Evolutionary conservation across 2,888 invertebrate genomes (phyloP).

Genomic region (Scaptomyza flava): DNA sequence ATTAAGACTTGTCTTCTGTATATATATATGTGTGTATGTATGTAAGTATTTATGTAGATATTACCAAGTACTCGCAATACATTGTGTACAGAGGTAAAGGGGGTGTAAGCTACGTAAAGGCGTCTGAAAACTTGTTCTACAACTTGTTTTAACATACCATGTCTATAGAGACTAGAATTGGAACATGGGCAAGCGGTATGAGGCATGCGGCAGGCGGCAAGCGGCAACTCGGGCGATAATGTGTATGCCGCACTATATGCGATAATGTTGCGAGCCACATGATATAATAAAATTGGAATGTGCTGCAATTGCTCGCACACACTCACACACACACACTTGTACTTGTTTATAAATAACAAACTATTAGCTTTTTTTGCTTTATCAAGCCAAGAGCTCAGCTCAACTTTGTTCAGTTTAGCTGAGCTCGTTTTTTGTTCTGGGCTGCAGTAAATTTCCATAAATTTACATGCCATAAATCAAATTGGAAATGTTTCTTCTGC

Average conservation of each 20-base stretch:
- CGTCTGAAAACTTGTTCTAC: constrained; percentile 81
- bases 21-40: constrained; percentile 23
- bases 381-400: constrained; percentile 53
- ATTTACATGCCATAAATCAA: constrained; percentile 79
- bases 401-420: constrained; percentile 27
- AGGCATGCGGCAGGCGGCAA: constrained; percentile 28
- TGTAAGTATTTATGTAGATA: constrained; percentile 25
- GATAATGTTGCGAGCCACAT: constrained; percentile 73
- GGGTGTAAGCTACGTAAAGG: constrained; percentile 54
- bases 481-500: constrained; percentile 62
- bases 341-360: constrained; percentile 42
- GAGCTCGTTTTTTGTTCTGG: constrained; percentile 35
- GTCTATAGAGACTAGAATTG: constrained; percentile 59
- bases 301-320: constrained; percentile 59
- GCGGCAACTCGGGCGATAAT: constrained; percentile 53
- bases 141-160: constrained; percentile 76
- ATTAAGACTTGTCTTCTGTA: constrained; percentile 77
- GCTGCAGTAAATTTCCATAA: constrained; percentile 76
- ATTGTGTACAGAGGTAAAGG: constrained; percentile 28
- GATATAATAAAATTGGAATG: constrained; percentile 78
- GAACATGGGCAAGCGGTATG: constrained; percentile 8
- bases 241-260: constrained; percentile 70
- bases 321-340: constrained; percentile 6
- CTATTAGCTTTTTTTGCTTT: constrained; percentile 58
- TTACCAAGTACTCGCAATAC: constrained; percentile 35